Evolutionary conservation across 2,113 vertebrate species (phyloP), one percentile per base, ranked within the genome.

Genomic region (Craseonycteris thonglongyai): DNA sequence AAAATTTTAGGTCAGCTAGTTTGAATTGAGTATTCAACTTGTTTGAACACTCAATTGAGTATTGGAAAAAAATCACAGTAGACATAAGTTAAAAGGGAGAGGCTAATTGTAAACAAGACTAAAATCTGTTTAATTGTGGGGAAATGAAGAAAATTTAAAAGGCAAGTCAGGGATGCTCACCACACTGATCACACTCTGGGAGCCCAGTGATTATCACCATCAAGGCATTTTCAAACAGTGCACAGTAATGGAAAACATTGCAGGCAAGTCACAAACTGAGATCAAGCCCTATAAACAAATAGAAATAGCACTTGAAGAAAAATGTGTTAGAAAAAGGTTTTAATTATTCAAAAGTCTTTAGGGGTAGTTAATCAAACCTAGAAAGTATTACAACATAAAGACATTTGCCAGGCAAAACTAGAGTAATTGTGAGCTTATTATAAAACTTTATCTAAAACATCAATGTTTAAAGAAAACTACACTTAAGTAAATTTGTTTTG

Each of bases 121-220:
- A 96, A 96, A 97, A 10, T 94, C 35, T 97, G n/a, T 80, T 83
- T 97, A 97, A 96, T 92, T 97, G 75, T 76, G 72, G 40, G 4
- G 93, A 82, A 97, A 92, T 56, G 40, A 96, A 96, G 54, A 94
- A 96, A 92, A 96, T 92, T 35, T 83, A 89, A 96, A 95, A 97
- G 93, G 58, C 68, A 78, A 96, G 76, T 71, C 47, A 92, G 89
- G 51, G 58, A 85, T 71, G 21, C 54, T 97, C 58, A 19, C 33
- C 92, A 66, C 1, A 15, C 63, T 58, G 49, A 93, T 95, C 33
- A 87, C 19, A 96, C 82, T 0, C 9, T 16, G 86, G 90, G 45
- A 95, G 11, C 15, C 63, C 38, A 68, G 26, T 28, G 47, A 93
- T 89, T 88, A 92, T 93, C 91, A 15, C 38, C 72, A 96, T 91